Evolutionary conservation across 2,888 invertebrate genomes (phyloP), one percentile per base, ranked within the genome.

Genomic region (Cataglyphis livida): DNA sequence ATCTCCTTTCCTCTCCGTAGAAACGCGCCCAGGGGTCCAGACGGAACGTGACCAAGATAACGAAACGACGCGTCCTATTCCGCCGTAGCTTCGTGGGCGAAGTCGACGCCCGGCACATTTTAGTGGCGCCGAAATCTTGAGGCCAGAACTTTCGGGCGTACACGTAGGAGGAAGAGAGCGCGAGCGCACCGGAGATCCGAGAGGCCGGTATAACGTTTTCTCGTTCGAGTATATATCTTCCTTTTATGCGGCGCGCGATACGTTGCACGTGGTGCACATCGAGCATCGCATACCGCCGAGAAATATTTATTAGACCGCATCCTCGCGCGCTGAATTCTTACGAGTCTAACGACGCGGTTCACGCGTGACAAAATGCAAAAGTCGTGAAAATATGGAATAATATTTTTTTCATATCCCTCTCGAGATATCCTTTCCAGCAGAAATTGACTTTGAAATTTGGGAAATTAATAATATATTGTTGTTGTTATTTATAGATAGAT

Each of bases 41-140:
- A 88, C 89, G 85, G 61, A 59, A 90, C 90, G 90, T 90, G 90
- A 90, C 90, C 87, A 59, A 89, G 90, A 90, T 90, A 90, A 90
- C 89, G 88, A 89, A 90, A 89, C 83, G 82, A 74, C 61, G 61
- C 64, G 73, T 81, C 81, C 74, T 61, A 82, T 74, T 85, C 84
- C 54, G 62, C 48, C 35, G n/a, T 18, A n/a, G 76, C 68, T 38
- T 44, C 70, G 71, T 59, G 48, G 44, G 75, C 12, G 51, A 75
- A 75, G 75, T 81, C 85, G 85, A 32, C 83, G 84, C 76, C 41
- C 68, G 44, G 81, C 84, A 48, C 48, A 82, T 86, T 89, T 85
- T 73, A 68, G 68, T 66, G 81, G 82, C 88, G 84, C 81, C 89
- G 83, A 87, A 86, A 88, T 88, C 89, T 88, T 83, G 83, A 64